Evolutionary conservation across 2,113 vertebrate species (phyloP).

Genomic region (Cettia cetti): DNA sequence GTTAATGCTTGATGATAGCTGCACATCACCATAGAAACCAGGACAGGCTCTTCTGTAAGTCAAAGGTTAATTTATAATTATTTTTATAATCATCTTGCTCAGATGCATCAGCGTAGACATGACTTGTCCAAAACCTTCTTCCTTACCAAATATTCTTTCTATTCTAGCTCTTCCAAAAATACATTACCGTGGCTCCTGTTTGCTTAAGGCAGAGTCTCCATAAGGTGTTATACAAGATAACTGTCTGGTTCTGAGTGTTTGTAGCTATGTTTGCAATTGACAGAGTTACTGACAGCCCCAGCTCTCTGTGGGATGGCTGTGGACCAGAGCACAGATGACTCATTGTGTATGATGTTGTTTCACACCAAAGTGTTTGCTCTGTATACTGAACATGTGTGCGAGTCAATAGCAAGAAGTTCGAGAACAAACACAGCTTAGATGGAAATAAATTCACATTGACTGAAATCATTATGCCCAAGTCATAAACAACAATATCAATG

Average conservation of each 20-base stretch:
- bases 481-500: not conserved
- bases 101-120: not conserved
- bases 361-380: constrained; percentile 61
- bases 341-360: constrained; percentile 67
- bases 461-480: not conserved
- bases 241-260: constrained; percentile 35
- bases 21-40: constrained; percentile 62
- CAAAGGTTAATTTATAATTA: constrained; percentile 50
- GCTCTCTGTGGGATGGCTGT: constrained; percentile 64
- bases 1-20: constrained; percentile 29
- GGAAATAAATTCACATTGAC: constrained; percentile 21
- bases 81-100: not conserved
- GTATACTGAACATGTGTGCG: constrained; percentile 53
- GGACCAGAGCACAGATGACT: constrained; percentile 60
- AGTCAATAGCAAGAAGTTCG: constrained; percentile 58
- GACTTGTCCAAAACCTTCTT: not conserved
- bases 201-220: constrained; percentile 28
- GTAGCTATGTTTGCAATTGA: constrained; percentile 59
- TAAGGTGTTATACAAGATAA: constrained; percentile 60
- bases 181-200: not conserved
- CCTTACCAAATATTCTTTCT: not conserved
- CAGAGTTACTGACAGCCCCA: constrained; percentile 57
- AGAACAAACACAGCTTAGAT: constrained; percentile 37
- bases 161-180: not conserved
- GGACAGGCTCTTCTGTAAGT: constrained; percentile 40